These are phyloP conservation scores for Acrobasis repandana DNA, from an alignment of 2,888 invertebrate species.

Conservation along the genomic window DNA sequence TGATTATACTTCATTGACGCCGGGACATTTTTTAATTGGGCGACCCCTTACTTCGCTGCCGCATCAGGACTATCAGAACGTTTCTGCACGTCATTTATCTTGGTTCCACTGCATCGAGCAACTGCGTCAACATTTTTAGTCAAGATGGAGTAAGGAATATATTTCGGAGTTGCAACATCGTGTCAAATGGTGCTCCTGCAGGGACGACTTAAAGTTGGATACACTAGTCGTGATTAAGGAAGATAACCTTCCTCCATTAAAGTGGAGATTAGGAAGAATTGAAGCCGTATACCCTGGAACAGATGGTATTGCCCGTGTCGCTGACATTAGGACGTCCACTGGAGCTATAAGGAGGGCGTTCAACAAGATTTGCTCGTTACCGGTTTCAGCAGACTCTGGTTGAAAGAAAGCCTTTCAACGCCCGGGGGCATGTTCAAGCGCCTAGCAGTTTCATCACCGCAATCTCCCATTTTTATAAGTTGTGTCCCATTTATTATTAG, in stretches of 20 bases:
- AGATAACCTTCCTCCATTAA: conserved; percentile 30
- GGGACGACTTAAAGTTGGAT: conserved; percentile 18
- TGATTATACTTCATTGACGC: background rate
- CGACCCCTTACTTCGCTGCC: background rate
- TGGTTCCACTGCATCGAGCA: conserved; percentile 28
- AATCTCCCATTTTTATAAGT: too few relatives aligned
- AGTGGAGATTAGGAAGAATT: conserved; percentile 36
- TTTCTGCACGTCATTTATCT: background rate
- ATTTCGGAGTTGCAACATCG: conserved; percentile 34
- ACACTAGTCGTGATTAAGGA: conserved; percentile 35
- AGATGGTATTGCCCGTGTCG: conserved; percentile 34
- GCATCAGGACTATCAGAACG: background rate
- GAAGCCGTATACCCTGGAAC: conserved; percentile 24
- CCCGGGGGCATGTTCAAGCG: conserved; percentile 44
- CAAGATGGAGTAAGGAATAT: conserved; percentile 33
- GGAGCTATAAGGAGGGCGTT: conserved; percentile 28
- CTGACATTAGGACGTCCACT: conserved; percentile 30
- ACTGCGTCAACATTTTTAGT: conserved; percentile 28
- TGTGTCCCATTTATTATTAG: too few relatives aligned
- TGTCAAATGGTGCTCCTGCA: conserved; percentile 30
- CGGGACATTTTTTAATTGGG: background rate
- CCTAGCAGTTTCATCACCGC: too few relatives aligned
- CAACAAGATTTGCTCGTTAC: conserved; percentile 26
- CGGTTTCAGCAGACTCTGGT: background rate
- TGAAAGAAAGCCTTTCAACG: conserved; percentile 24